These are phyloP conservation scores for Scyliorhinus canicula DNA, from an alignment of 2,797 vertebrate species.

Conservation along the genomic window DNA sequence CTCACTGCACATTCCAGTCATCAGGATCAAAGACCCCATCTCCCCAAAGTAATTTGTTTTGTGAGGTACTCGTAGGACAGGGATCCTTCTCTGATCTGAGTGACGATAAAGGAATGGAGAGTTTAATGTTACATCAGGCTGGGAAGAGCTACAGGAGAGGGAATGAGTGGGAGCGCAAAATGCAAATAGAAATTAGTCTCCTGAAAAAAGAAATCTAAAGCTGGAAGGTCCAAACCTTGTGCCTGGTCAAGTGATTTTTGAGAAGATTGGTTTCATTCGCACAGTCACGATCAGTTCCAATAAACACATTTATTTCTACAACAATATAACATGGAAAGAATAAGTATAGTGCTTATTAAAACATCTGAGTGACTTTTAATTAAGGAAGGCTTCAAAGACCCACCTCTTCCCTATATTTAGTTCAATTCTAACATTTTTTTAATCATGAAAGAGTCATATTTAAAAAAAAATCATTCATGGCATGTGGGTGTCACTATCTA, in stretches of 20 bases:
- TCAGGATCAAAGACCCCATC: neutral
- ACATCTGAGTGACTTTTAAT: constrained; percentile 1
- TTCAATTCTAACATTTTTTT: neutral
- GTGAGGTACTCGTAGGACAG: neutral
- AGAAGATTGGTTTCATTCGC: neutral
- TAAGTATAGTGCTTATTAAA: neutral
- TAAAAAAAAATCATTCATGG: neutral
- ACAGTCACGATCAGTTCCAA: neutral
- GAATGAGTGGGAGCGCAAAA: constrained; percentile 11
- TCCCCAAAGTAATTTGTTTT: constrained; percentile 8
- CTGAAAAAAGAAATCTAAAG: neutral
- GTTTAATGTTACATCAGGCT: constrained; percentile 27
- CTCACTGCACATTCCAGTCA: neutral
- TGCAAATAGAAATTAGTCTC: neutral
- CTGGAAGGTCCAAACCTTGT: neutral
- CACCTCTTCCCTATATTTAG: neutral
- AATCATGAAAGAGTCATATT: neutral
- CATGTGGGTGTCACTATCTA: neutral
- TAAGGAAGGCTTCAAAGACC: neutral
- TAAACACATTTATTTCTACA: neutral
- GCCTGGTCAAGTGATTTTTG: neutral
- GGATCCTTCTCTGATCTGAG: constrained; percentile 23
- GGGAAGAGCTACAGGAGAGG: neutral
- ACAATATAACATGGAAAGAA: neutral
- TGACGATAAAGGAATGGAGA: neutral